phyloP scores from a whole-genome alignment of 2,797 vertebrate species.

The Dallia pectoralis region DNA sequence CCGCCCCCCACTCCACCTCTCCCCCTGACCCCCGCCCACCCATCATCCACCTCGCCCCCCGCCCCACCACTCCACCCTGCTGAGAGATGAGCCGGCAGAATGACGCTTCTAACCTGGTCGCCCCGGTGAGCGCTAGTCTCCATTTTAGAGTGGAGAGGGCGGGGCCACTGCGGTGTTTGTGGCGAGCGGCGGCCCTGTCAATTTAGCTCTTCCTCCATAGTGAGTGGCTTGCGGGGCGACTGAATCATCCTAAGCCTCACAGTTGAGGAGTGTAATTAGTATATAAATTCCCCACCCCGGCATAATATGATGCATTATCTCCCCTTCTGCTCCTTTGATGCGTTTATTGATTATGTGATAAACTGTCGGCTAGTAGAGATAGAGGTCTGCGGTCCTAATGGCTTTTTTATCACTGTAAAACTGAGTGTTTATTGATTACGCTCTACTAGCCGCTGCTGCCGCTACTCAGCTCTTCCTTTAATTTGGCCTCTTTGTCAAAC shows the following conservation, averaged over 20 bases:
- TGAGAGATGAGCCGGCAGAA: slow-evolving; percentile 17
- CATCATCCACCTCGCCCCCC: slow-evolving; percentile 26
- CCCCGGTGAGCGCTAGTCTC: slow-evolving; percentile 31
- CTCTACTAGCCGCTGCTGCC: slow-evolving; percentile 26
- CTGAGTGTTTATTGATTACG: slow-evolving; percentile 58
- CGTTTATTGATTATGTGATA: slow-evolving; percentile 61
- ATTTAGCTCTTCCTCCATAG: slow-evolving; percentile 22
- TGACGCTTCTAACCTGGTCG: slow-evolving; percentile 14
- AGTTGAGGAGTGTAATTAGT: slow-evolving; percentile 38
- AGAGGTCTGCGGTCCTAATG: slow-evolving; percentile 41
- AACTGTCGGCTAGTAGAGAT: slow-evolving; percentile 42
- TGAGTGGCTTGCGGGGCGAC: slow-evolving; percentile 20
- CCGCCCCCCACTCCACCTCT: slow-evolving; percentile 30
- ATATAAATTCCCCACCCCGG: slow-evolving; percentile 22
- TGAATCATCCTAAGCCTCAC: slow-evolving; percentile 30
- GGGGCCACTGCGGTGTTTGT: slow-evolving; percentile 28
- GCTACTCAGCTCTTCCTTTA: slow-evolving; percentile 48
- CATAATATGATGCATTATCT: slow-evolving; percentile 27
- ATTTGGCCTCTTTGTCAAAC: slow-evolving; percentile 5
- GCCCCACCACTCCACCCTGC: slow-evolving; percentile 14
- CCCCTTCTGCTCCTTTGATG: slow-evolving; percentile 37
- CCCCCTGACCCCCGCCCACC: too few relatives aligned
- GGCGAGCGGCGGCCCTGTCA: slow-evolving; percentile 18
- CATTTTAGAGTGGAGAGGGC: slow-evolving; percentile 47
- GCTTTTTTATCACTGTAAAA: slow-evolving; percentile 44